Percentiles rank a stretch among this genome's conserved stretches.
Conservation (phyloP, 2,113 vertebrate genomes). For the Calypte anna region DNA sequence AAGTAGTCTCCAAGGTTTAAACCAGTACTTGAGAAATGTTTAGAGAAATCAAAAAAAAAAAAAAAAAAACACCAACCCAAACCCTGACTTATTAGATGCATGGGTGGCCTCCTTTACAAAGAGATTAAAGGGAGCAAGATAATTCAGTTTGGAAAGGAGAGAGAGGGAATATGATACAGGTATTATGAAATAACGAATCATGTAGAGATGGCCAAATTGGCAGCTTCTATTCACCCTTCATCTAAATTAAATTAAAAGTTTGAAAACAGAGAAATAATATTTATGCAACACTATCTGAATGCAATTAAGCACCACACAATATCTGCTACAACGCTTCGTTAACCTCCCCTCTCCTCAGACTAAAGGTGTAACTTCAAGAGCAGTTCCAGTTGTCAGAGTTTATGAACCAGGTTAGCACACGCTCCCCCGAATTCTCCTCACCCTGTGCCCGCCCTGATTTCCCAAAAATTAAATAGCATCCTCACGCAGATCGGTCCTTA, state of each 20-base stretch:
- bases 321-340: neutral
- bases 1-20: neutral
- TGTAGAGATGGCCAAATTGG: conserved; percentile 54
- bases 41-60: neutral
- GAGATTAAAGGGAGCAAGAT: conserved; percentile 50
- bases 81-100: neutral
- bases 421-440: neutral
- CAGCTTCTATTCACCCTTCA: conserved; percentile 46
- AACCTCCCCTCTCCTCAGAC: neutral
- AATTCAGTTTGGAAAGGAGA: conserved; percentile 55
- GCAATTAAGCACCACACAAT: neutral
- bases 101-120: conserved; percentile 58
- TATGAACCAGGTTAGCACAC: neutral
- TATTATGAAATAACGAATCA: conserved; percentile 69
- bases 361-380: neutral
- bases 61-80: neutral
- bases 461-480: neutral
- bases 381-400: neutral
- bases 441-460: neutral
- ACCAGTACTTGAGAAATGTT: neutral
- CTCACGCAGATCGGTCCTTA: neutral
- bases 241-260: conserved; percentile 57
- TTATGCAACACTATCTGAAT: conserved; percentile 18
- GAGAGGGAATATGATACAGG: conserved; percentile 54
- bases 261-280: conserved; percentile 43